Conservation (phyloP, 2,888 invertebrate genomes). For the Drosophila peninsularis region DNA sequence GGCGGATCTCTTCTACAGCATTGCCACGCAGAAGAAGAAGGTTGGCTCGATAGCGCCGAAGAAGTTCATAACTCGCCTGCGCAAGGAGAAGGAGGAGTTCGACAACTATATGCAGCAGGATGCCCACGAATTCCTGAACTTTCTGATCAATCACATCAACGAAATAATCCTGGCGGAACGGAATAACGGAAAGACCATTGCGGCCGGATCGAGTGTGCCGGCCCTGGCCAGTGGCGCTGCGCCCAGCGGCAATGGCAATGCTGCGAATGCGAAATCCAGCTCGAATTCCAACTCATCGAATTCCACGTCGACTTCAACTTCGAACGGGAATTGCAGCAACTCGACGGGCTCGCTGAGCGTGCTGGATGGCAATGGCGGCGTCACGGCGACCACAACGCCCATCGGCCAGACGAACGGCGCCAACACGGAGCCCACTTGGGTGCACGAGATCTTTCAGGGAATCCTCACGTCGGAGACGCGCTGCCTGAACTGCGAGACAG, state of each 20-base stretch:
- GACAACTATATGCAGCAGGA: conserved; percentile 99
- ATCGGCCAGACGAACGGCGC: conserved; percentile 83
- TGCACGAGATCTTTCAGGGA: conserved; percentile 99
- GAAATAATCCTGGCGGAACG: conserved; percentile 96
- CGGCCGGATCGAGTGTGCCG: conserved; percentile 13
- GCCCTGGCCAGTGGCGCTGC: conserved; percentile 15
- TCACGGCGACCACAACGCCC: conserved; percentile 71
- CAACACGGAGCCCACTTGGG: conserved; percentile 96
- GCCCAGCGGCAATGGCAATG: conserved; percentile 26
- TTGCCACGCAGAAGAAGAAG: conserved; percentile 99
- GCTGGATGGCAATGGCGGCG: conserved; percentile 55
- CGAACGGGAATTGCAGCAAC: conserved; percentile 79
- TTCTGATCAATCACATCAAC: conserved; percentile 98
- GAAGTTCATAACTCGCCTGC: conserved; percentile 98
- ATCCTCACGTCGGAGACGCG: conserved; percentile 99
- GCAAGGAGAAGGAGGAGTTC: conserved; percentile 99
- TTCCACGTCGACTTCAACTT: conserved; percentile 74
- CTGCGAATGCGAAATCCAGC: conserved; percentile 47
- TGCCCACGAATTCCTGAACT: conserved; percentile 99
- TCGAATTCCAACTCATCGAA: conserved; percentile 75
- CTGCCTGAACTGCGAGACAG: conserved; percentile 99
- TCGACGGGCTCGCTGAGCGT: conserved; percentile 79
- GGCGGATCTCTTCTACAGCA: conserved; percentile 99
- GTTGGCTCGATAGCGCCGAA: conserved; percentile 99
- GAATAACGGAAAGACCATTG: conserved; percentile 57